These are phyloP conservation scores for Diplodus sargus DNA, from an alignment of 2,797 vertebrate species.

Conservation along the genomic window DNA sequence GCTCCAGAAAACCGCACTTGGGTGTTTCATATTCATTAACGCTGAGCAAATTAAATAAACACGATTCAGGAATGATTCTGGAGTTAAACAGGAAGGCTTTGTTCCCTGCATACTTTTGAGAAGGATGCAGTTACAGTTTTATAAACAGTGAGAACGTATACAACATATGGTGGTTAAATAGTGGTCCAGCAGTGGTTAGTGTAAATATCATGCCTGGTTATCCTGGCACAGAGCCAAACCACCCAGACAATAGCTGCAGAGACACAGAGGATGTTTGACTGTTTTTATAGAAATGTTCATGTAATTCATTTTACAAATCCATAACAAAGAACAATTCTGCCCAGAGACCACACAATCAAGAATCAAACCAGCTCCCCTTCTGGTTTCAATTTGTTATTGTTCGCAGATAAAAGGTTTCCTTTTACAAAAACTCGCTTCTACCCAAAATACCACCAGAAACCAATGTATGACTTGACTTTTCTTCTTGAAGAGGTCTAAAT, in stretches of 20 bases:
- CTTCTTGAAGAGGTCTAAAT: slow-evolving; percentile 69
- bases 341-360: slow-evolving; percentile 67
- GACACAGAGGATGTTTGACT: slow-evolving; percentile 55
- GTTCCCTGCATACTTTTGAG: slow-evolving; percentile 29
- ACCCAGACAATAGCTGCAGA: slow-evolving; percentile 57
- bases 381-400: slow-evolving; percentile 76
- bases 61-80: not conserved
- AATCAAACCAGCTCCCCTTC: slow-evolving; percentile 49
- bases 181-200: slow-evolving; percentile 47
- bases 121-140: slow-evolving; percentile 34
- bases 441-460: slow-evolving; percentile 59
- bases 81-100: slow-evolving; percentile 11
- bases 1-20: not conserved
- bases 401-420: slow-evolving; percentile 70
- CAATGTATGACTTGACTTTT: slow-evolving; percentile 61
- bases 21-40: not conserved
- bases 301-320: slow-evolving; percentile 47
- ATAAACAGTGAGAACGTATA: slow-evolving; percentile 41
- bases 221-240: slow-evolving; percentile 48
- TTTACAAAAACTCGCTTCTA: slow-evolving; percentile 68
- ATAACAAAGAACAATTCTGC: slow-evolving; percentile 59
- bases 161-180: slow-evolving; percentile 46
- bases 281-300: slow-evolving; percentile 50
- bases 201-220: slow-evolving; percentile 63
- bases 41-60: not conserved